Percentiles rank a stretch among this genome's conserved stretches.
phyloP scores from a whole-genome alignment of 2,113 vertebrate genomes.

The Mormyrus iriodes region DNA sequence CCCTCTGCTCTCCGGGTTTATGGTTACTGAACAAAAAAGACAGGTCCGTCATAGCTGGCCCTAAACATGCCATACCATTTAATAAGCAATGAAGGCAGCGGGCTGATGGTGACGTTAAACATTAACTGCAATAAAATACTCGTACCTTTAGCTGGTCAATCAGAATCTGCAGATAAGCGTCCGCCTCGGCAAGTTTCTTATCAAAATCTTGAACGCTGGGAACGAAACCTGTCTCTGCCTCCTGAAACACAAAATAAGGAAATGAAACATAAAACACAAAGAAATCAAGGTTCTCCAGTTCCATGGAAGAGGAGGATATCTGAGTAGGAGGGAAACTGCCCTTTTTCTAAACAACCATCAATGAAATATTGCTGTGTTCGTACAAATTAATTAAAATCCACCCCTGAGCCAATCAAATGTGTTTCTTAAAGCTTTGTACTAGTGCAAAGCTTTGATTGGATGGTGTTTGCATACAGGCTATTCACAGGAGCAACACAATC shows the following conservation, averaged over 20 bases:
- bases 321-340: background rate
- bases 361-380: background rate
- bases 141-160: conserved; percentile 95
- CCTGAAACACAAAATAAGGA: conserved; percentile 57
- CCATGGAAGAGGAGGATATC: background rate
- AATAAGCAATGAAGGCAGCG: background rate
- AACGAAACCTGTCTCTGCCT: conserved; percentile 90
- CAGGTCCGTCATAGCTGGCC: background rate
- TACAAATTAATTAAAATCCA: background rate
- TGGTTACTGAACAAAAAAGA: background rate
- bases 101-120: background rate
- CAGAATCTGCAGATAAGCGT: conserved; percentile 97
- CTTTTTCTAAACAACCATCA: background rate
- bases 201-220: conserved; percentile 97
- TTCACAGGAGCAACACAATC: background rate
- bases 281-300: background rate
- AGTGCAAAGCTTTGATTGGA: background rate
- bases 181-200: conserved; percentile 94
- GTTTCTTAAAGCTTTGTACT: background rate
- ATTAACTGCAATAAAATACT: background rate
- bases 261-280: background rate
- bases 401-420: background rate
- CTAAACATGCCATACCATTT: background rate
- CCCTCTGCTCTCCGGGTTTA: background rate
- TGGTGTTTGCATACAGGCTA: background rate